Conservation (phyloP, 2,113 vertebrate genomes). For the Platanista minor region DNA sequence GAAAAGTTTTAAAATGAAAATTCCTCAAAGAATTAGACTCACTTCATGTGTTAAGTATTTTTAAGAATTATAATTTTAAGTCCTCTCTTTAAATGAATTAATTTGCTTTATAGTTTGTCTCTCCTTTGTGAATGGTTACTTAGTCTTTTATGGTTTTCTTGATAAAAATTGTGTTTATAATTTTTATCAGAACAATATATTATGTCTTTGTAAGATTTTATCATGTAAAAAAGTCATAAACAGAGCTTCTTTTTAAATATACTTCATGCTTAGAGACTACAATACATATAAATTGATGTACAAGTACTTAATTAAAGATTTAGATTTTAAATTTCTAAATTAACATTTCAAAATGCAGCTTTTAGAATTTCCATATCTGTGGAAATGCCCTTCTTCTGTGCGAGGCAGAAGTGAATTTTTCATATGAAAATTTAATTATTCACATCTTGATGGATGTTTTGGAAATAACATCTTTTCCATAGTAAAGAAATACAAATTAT, state of each 20-base stretch:
- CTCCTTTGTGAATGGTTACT: slow-evolving; percentile 66
- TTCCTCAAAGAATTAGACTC: slow-evolving; percentile 64
- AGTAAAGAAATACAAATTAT: slow-evolving; percentile 12
- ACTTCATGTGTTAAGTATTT: slow-evolving; percentile 43
- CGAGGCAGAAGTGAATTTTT: slow-evolving; percentile 46
- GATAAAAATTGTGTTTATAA: slow-evolving; percentile 74
- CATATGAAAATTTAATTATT: slow-evolving; percentile 48
- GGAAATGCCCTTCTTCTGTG: slow-evolving; percentile 11
- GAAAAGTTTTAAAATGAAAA: slow-evolving; percentile 73
- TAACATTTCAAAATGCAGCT: slow-evolving; percentile 56
- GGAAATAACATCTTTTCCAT: not conserved
- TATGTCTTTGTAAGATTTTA: slow-evolving; percentile 68
- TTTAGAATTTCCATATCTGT: slow-evolving; percentile 48
- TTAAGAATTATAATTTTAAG: slow-evolving; percentile 75
- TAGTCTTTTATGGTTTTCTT: slow-evolving; percentile 76
- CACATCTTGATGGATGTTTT: not conserved
- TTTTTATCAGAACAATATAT: slow-evolving; percentile 71
- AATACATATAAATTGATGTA: slow-evolving; percentile 48
- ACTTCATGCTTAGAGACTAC: slow-evolving; percentile 45
- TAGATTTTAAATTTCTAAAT: slow-evolving; percentile 59
- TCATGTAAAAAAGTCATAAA: slow-evolving; percentile 53
- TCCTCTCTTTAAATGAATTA: slow-evolving; percentile 57
- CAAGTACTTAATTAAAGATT: slow-evolving; percentile 46
- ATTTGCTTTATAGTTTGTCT: slow-evolving; percentile 65
- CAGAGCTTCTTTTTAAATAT: slow-evolving; percentile 46